Evolutionary conservation across 1,140 invertebrate species (phyloP).

Genomic region (Apis mellifera): DNA sequence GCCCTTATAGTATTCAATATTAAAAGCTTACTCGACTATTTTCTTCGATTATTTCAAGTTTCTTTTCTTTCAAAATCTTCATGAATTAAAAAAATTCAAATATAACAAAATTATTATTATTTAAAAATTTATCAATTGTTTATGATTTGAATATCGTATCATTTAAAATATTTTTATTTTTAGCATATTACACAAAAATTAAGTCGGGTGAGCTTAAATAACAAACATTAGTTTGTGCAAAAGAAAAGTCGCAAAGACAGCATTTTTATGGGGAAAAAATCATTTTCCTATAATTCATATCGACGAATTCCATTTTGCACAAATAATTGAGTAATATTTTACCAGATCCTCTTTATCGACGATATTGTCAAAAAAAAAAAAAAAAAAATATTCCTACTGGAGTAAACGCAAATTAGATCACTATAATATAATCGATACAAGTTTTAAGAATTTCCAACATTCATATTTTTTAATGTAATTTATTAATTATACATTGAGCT

Average conservation of each 20-base stretch:
- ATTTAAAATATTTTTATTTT: slow-evolving; percentile 4
- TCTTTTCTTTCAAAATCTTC: background rate
- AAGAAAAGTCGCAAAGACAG: slow-evolving; percentile 21
- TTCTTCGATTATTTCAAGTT: background rate
- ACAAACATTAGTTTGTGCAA: slow-evolving; percentile 44
- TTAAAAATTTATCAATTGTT: background rate
- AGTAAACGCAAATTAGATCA: slow-evolving; percentile 65
- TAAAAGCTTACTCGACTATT: slow-evolving; percentile 53
- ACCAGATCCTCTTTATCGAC: slow-evolving; percentile 73
- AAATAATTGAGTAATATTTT: slow-evolving; percentile 56
- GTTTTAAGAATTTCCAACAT: slow-evolving; percentile 71
- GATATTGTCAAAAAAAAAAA: slow-evolving; percentile 62
- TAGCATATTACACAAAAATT: slow-evolving; percentile 13
- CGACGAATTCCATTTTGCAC: slow-evolving; percentile 58
- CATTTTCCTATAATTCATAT: slow-evolving; percentile 44
- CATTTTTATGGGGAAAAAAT: background rate
- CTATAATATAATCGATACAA: slow-evolving; percentile 67
- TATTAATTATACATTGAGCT: slow-evolving; percentile 62
- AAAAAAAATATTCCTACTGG: slow-evolving; percentile 69
- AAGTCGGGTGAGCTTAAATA: slow-evolving; percentile 52
- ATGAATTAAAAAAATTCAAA: background rate
- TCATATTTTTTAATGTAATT: slow-evolving; percentile 73
- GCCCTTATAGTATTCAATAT: slow-evolving; percentile 56
- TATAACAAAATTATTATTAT: background rate
- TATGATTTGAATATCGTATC: background rate